Percentiles rank a stretch among this genome's conserved stretches.
phyloP scores from a whole-genome alignment of 2,888 invertebrate genomes.

The Athalia circularis region DNA sequence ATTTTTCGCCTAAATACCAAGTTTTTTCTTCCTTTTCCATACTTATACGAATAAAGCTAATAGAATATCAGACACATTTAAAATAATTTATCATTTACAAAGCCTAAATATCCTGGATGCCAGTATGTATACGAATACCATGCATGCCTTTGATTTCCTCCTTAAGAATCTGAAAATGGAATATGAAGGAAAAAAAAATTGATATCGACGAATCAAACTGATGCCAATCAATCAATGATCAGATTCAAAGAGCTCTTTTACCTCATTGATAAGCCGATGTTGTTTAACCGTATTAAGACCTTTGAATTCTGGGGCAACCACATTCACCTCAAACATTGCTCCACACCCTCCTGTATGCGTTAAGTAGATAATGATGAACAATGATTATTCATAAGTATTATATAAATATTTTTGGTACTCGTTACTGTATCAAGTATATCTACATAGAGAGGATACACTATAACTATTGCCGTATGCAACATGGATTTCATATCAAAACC shows the following conservation, averaged over 20 bases:
- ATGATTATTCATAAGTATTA: background rate
- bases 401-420: background rate
- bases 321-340: slow-evolving; percentile 85
- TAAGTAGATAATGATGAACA: slow-evolving; percentile 4
- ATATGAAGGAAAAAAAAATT: slow-evolving; percentile 19
- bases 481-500: too few relatives aligned
- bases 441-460: background rate
- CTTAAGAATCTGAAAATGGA: slow-evolving; percentile 77
- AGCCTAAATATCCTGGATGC: slow-evolving; percentile 70
- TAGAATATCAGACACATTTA: background rate
- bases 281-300: slow-evolving; percentile 84
- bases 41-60: background rate
- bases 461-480: background rate
- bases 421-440: too few relatives aligned
- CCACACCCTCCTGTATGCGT: slow-evolving; percentile 82
- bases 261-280: slow-evolving; percentile 83
- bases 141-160: slow-evolving; percentile 90
- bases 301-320: slow-evolving; percentile 83
- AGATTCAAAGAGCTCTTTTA: slow-evolving; percentile 55
- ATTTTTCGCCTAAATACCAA: too few relatives aligned
- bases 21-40: too few relatives aligned
- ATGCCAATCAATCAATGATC: slow-evolving; percentile 8
- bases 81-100: slow-evolving; percentile 19
- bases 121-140: slow-evolving; percentile 86
- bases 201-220: slow-evolving; percentile 14